Base-by-base conservation (phyloP, 1,140 invertebrate genomes). In the Caligus rogercresseyi region DNA sequence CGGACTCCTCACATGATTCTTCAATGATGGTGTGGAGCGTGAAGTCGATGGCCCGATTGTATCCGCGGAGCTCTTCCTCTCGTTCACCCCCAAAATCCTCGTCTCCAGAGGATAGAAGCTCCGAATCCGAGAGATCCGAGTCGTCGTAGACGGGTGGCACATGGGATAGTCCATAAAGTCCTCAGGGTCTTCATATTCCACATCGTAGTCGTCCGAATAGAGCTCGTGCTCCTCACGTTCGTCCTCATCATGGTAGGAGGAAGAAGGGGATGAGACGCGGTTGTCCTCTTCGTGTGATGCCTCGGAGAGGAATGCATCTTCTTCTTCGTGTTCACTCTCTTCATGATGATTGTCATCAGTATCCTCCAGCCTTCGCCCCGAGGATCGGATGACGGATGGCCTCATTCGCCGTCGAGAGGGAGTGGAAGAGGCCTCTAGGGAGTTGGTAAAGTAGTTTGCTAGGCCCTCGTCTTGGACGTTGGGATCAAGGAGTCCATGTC, bases 21-120 rank as follows among this genome's bases (percentile, higher is more conserved):
- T 94, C 89, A 0, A 90, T 82, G 67, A 94, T 94, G 0, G 89
- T 94, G 67, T 92, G 88, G 56, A 94, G 74, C 0, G 87, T 90
- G 66, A 91, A 89, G 72, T 91, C 87, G 66, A 89, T 84, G 1
- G 83, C 80, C 43, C 66, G 59, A 26, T 86, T 83, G 68, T 87
- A 89, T 1, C 85, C 85, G 1, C 83, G 74, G 20, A 88, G 76
- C 65, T 89, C 86, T 66, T 88, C 86, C 67, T 87, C 86, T 2
- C 84, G 77, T 68, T 86, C 81, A 43, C 31, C 31, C n/a, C 31
- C 31, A 11, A 77, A 70, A 11, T 73, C 74, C 69, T 78, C 78
- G 26, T 71, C 70, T n/a, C 70, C 68, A 1, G 70, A 71, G 18
- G 69, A 69, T 1, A 56, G 54, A 14, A 25, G 54, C 15, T 56